Conservation (phyloP, 2,888 invertebrate species). For the Hirtodrosophila alboralis region DNA sequence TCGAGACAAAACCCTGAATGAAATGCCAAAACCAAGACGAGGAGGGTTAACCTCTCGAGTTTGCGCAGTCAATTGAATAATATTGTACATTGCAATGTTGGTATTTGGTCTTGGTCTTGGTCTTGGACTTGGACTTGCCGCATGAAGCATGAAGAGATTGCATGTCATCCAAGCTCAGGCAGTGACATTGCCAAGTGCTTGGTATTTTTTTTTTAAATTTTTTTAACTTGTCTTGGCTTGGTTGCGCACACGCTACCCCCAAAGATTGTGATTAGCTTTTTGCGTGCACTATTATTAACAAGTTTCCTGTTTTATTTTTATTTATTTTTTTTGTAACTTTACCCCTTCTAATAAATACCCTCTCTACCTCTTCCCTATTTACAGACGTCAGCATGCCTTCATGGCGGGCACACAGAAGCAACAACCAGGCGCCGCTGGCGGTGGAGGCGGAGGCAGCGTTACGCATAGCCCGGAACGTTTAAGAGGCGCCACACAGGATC, state of each 20-base stretch:
- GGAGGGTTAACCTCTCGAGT: slow-evolving; percentile 51
- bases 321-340: slow-evolving; percentile 9
- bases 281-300: slow-evolving; percentile 66
- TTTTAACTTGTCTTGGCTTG: slow-evolving; percentile 26
- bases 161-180: slow-evolving; percentile 42
- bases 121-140: slow-evolving; percentile 46
- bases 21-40: slow-evolving; percentile 10
- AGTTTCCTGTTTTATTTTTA: slow-evolving; percentile 41
- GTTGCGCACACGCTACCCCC: slow-evolving; percentile 29
- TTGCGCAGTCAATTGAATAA: slow-evolving; percentile 69
- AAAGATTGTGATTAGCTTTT: slow-evolving; percentile 57
- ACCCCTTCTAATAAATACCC: slow-evolving; percentile 5
- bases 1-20: slow-evolving; percentile 2
- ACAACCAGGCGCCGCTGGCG: slow-evolving; percentile 60
- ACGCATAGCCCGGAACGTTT: slow-evolving; percentile 84
- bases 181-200: slow-evolving; percentile 42
- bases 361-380: slow-evolving; percentile 51
- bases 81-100: slow-evolving; percentile 7
- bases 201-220: slow-evolving; percentile 12
- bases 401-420: slow-evolving; percentile 75
- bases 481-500: slow-evolving; percentile 87
- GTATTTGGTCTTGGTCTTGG: slow-evolving; percentile 10
- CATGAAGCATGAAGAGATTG: slow-evolving; percentile 69
- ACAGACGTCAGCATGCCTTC: slow-evolving; percentile 88
- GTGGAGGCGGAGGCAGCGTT: slow-evolving; percentile 65